These are phyloP conservation scores for Actenoides lindsayi DNA, from an alignment of 2,113 vertebrate genomes.

Conservation along the genomic window DNA sequence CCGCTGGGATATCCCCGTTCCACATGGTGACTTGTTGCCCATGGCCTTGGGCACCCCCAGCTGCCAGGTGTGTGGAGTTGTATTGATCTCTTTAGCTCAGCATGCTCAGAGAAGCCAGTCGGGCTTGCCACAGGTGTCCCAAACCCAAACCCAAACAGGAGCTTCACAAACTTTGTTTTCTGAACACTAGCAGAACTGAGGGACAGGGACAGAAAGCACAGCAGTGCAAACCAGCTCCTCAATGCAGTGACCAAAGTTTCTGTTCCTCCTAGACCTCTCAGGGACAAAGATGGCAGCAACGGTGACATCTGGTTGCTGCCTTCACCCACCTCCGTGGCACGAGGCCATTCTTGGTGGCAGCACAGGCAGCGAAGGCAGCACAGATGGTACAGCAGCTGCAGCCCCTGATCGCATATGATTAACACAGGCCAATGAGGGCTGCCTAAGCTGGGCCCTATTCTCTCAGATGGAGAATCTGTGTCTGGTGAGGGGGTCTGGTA, in stretches of 20 bases:
- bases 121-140: not conserved
- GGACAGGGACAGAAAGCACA: no score
- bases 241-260: not conserved
- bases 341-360: not conserved
- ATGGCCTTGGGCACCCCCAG: not conserved
- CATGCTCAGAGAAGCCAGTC: fast-evolving
- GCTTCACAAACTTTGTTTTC: not conserved
- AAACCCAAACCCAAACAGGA: not conserved
- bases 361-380: not conserved
- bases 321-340: fast-evolving
- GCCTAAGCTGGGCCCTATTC: fast-evolving
- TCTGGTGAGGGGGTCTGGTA: fast-evolving
- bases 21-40: fast-evolving
- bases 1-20: not conserved
- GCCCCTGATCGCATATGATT: no score
- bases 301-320: not conserved
- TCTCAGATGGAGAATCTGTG: not conserved
- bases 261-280: not conserved
- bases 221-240: not conserved
- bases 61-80: fast-evolving
- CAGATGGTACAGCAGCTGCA: not conserved
- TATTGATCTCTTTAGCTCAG: not conserved
- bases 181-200: not conserved
- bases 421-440: not conserved
- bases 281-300: not conserved